Evolutionary conservation across 2,888 invertebrate genomes (phyloP), one percentile per base, ranked within the genome.

Genomic region (Brenthis hecate): DNA sequence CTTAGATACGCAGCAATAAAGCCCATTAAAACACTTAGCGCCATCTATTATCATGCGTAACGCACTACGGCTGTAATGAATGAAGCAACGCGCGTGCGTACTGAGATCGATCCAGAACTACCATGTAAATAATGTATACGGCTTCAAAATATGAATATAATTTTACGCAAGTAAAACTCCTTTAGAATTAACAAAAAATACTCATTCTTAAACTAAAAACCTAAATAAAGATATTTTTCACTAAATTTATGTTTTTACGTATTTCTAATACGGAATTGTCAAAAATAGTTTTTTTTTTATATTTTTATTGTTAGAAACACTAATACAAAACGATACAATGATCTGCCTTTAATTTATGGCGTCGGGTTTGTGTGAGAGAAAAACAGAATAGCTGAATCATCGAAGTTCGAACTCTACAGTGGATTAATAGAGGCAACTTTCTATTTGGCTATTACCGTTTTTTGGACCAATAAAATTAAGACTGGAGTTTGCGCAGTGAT

Each of bases 51-150:
- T 80, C 72, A 70, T 75, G 72, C 65, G 69, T 75, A 71, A 73
- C 69, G 70, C 76, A 78, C 75, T 78, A 80, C 77, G 74, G 75
- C 71, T 32, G 61, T 76, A 77, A 86, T 88, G 88, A 88, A 91
- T 87, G 88, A 76, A 77, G 74, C 76, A 86, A 72, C 83, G 84
- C 91, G 91, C 91, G 82, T 87, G 91, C 91, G 91, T 84, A 85
- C 76, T 84, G 76, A 73, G 83, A 92, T 92, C 84, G 91, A 92
- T 91, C 91, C 88, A 79, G 74, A 72, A 76, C 81, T 76, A 76
- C 76, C 80, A 80, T 77, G 82, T 90, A 89, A 91, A 91, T 91
- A 87, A 88, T 89, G 83, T 83, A 89, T 85, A 83, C 77, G 76
- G 80, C 74, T 75, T 80, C 79, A 82, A 83, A 82, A 84, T 72